phyloP scores from a whole-genome alignment of 2,797 vertebrate species.

The Bovichtus diacanthus region DNA sequence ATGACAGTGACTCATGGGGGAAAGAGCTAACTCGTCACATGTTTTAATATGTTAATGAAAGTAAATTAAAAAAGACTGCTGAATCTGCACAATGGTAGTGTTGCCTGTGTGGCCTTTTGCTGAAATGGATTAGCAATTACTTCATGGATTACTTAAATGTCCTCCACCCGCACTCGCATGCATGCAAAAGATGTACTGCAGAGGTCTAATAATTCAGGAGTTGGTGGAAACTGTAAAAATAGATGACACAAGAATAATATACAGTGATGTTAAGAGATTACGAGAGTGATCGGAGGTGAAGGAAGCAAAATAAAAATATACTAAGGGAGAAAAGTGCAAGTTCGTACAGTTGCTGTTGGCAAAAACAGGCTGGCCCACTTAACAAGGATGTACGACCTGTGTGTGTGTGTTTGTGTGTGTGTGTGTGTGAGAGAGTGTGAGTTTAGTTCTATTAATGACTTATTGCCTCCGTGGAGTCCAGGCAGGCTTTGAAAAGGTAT shows the following conservation, averaged over 20 bases:
- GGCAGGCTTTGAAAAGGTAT: constrained; percentile 45
- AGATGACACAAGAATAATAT: constrained; percentile 22
- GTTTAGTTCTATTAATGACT: constrained; percentile 59
- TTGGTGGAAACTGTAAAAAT: constrained; percentile 7
- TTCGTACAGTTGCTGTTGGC: constrained; percentile 63
- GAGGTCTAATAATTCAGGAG: background rate
- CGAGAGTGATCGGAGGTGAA: background rate
- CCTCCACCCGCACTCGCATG: background rate
- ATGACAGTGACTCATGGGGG: background rate
- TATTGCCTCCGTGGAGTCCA: constrained; percentile 46
- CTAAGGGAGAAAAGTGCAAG: constrained; percentile 47
- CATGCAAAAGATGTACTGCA: background rate
- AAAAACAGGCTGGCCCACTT: constrained; percentile 82
- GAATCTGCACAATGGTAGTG: constrained; percentile 10
- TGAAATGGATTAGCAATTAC: constrained; percentile 20
- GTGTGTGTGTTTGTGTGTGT: constrained; percentile 23
- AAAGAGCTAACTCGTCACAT: background rate
- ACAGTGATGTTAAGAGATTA: background rate
- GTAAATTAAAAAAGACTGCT: constrained; percentile 17
- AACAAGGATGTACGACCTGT: constrained; percentile 62
- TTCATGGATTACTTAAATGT: constrained; percentile 3
- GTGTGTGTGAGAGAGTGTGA: constrained; percentile 16
- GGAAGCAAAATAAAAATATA: constrained; percentile 8
- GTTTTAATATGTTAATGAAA: constrained; percentile 29
- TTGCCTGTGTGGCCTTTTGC: constrained; percentile 12